phyloP scores from a whole-genome alignment of 1,140 invertebrate species.

The Dendroctonus valens region DNA sequence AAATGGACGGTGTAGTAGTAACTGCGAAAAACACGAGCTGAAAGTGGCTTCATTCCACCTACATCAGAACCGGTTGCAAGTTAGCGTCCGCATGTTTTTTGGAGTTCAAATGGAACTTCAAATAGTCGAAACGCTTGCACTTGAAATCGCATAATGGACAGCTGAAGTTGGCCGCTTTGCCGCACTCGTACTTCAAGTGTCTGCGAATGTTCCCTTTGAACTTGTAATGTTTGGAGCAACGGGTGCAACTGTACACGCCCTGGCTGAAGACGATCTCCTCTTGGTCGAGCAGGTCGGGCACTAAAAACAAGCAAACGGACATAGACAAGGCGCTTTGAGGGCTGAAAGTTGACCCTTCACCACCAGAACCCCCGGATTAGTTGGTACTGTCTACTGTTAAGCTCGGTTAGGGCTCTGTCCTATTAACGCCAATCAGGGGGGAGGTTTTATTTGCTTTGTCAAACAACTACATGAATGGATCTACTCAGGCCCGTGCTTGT shows the following conservation, averaged over 20 bases:
- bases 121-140: slow-evolving; percentile 40
- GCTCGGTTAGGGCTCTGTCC: too few relatives aligned
- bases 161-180: slow-evolving; percentile 49
- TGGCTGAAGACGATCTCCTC: background rate
- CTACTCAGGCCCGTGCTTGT: background rate
- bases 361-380: too few relatives aligned
- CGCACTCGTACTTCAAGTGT: slow-evolving; percentile 42
- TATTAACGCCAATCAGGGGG: too few relatives aligned
- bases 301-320: too few relatives aligned
- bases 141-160: slow-evolving; percentile 51
- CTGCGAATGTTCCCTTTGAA: slow-evolving; percentile 36
- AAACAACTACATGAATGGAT: too few relatives aligned
- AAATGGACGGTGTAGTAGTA: background rate
- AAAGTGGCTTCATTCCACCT: background rate
- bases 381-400: too few relatives aligned
- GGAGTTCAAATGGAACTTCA: slow-evolving; percentile 35
- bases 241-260: slow-evolving; percentile 26
- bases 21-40: background rate
- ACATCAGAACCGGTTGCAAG: background rate
- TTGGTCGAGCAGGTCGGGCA: background rate
- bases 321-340: too few relatives aligned
- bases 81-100: slow-evolving; percentile 31
- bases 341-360: too few relatives aligned
- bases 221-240: slow-evolving; percentile 38
- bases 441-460: too few relatives aligned